Percentiles rank a stretch among this genome's conserved stretches.
Evolutionary conservation across 2,113 vertebrate species (phyloP).

Genomic region (Trematomus loennbergii): DNA sequence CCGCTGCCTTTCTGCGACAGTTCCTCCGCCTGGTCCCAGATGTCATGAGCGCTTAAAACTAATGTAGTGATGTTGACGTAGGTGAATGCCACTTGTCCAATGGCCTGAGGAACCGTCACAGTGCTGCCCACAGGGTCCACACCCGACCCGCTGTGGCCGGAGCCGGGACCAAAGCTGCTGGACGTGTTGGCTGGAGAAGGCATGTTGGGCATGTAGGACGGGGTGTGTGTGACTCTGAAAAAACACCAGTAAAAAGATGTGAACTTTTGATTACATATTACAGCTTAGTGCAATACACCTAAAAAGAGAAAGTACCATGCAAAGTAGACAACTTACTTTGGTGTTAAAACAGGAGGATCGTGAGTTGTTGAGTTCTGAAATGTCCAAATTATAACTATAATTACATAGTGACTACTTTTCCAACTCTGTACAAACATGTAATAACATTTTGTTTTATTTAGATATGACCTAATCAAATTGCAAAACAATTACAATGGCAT

Average conservation of each 20-base stretch:
- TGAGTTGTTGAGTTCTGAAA: conserved; percentile 83
- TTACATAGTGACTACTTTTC: neutral
- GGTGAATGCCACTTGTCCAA: conserved; percentile 88
- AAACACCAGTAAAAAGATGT: neutral
- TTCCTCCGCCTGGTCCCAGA: conserved; percentile 93
- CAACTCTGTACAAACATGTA: neutral
- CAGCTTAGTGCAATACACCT: neutral
- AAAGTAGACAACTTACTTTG: conserved; percentile 84
- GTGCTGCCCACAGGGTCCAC: conserved; percentile 54
- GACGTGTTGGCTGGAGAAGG: conserved; percentile 86
- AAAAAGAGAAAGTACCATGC: neutral
- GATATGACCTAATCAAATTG: neutral
- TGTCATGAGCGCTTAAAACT: conserved; percentile 88
- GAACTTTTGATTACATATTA: neutral
- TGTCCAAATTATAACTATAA: neutral
- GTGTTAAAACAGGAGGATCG: conserved; percentile 82
- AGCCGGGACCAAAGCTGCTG: conserved; percentile 74
- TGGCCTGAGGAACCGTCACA: conserved; percentile 83
- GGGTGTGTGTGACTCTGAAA: conserved; percentile 84
- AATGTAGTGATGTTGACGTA: conserved; percentile 93
- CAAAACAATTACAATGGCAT: neutral
- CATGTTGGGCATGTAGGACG: conserved; percentile 84
- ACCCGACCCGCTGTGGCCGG: conserved; percentile 63
- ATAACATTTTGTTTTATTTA: neutral
- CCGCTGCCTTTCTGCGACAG: conserved; percentile 88